These are phyloP conservation scores for Crotalus helleri DNA, from an alignment of 2,113 vertebrate genomes.

Conservation along the genomic window DNA sequence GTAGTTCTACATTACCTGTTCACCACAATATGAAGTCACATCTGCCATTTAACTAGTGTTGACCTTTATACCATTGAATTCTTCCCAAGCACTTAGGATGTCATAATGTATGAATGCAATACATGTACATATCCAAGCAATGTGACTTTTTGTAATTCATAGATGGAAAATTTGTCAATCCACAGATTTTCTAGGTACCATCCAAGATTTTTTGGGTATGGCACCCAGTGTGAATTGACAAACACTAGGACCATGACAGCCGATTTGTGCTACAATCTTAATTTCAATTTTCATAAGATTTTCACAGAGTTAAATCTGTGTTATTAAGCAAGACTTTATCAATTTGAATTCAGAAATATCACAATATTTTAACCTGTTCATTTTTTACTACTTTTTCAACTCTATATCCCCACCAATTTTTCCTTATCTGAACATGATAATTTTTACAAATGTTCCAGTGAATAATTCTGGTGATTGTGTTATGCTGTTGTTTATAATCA, in stretches of 20 bases:
- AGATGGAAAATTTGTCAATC: neutral
- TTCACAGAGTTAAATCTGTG: neutral
- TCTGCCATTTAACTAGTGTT: neutral
- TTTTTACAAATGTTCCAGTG: neutral
- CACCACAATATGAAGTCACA: neutral
- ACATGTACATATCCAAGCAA: neutral
- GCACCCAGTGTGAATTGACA: neutral
- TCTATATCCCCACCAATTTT: neutral
- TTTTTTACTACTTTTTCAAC: neutral
- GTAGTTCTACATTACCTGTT: neutral
- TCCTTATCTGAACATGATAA: neutral
- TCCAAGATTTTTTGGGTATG: neutral
- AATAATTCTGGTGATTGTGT: neutral
- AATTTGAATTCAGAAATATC: neutral
- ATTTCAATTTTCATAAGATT: neutral
- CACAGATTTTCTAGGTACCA: neutral
- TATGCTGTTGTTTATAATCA: neutral
- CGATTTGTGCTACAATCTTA: neutral
- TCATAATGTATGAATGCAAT: neutral
- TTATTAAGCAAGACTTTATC: neutral
- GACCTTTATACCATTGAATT: neutral
- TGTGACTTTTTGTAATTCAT: neutral
- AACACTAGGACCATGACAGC: neutral
- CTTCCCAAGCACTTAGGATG: neutral
- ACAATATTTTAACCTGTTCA: neutral